These are phyloP conservation scores for Glaucopsyche alexis DNA, from an alignment of 2,888 invertebrate species.

Conservation along the genomic window DNA sequence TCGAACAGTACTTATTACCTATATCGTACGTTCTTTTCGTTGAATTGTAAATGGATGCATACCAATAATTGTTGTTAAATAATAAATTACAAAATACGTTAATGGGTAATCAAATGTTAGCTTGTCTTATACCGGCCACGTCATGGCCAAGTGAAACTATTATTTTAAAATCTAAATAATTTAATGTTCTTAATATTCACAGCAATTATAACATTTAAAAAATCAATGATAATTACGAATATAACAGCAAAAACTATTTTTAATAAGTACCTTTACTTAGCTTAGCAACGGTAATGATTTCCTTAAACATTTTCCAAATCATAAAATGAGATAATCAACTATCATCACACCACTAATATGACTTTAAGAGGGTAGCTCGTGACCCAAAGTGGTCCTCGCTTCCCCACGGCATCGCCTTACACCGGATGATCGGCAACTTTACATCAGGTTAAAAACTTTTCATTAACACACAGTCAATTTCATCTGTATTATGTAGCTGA, in stretches of 20 bases:
- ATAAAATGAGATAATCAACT: slow-evolving; percentile 1
- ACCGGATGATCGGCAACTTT: slow-evolving; percentile 70
- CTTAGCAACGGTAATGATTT: background rate
- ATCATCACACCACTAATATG: slow-evolving; percentile 26
- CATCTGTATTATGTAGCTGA: slow-evolving; percentile 35
- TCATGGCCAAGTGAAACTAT: background rate
- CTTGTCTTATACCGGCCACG: background rate
- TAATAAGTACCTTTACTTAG: too few relatives aligned
- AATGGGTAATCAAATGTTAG: background rate
- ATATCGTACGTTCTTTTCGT: background rate
- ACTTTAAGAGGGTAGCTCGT: slow-evolving; percentile 46
- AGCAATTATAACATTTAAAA: too few relatives aligned
- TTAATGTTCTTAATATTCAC: background rate
- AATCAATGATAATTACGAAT: too few relatives aligned
- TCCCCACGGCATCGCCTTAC: slow-evolving; percentile 75
- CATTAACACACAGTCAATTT: slow-evolving; percentile 32
- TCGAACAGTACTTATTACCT: background rate
- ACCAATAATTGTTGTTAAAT: background rate
- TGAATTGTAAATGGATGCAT: background rate
- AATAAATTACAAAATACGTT: background rate
- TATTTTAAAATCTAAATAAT: background rate
- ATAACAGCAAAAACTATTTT: too few relatives aligned
- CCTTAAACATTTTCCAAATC: background rate
- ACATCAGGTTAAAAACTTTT: slow-evolving; percentile 51
- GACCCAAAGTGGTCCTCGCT: slow-evolving; percentile 54